Base-by-base conservation (phyloP, 2,888 invertebrate species). In the Drepana falcataria region DNA sequence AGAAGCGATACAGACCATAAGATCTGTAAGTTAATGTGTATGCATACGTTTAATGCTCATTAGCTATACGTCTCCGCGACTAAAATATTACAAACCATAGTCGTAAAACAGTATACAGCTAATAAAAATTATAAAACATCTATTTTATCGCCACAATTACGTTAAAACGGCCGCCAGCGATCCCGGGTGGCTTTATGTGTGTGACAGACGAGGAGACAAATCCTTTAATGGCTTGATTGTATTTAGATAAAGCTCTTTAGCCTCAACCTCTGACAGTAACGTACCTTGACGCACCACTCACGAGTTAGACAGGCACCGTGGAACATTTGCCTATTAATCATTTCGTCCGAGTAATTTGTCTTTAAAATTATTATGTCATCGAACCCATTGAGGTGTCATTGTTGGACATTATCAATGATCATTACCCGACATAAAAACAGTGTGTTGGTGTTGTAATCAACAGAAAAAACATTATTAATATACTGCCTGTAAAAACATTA, bases 161-260 rank as follows among this genome's bases (percentile, higher is more conserved):
- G 9, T 44, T 44, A 44, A 44, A 44, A 37, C 35, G 34, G 49
- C 21, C 34, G 40, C 35, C 49, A 40, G 37, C 34, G 40, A 5
- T 40, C 35, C 34, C 40, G 35, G 7, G 40, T 41, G 40, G 37
- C 51, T 51, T 21, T 41, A 49, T 48, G 35, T 59, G 57, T 53
- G 57, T 37, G 60, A 63, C 58, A 56, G 56, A 58, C 56, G 53
- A 61, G 63, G 60, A 57, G 74, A 70, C 75, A 72, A 73, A 75
- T 76, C 76, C 63, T 59, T 62, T 75, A 75, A 73, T 75, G 73
- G 73, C 52, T 59, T 54, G 68, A 68, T 68, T 51, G 51, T 59
- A 44, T 44, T 9, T 51, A 49, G 65, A 59, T 64, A 55, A 57
- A 53, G 40, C 41, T 35, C 37, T 48, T 48, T 44, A 48, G 48